Evolutionary conservation across 2,888 invertebrate species (phyloP).

Genomic region (Lucinisca nassula): DNA sequence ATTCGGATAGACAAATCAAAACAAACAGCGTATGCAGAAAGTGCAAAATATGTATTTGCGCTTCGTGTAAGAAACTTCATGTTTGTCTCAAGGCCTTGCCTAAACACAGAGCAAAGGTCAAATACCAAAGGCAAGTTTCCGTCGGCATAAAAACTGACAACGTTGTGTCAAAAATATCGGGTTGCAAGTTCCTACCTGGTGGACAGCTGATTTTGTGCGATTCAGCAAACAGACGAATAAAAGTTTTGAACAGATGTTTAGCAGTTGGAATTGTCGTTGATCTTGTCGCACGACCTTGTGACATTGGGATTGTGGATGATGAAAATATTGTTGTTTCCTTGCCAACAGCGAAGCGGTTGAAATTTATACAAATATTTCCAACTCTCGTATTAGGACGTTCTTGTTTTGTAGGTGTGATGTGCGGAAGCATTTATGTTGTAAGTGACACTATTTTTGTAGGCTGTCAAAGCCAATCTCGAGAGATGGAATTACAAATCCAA

Average conservation of each 20-base stretch:
- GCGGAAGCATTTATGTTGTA: background rate
- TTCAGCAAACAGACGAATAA: background rate
- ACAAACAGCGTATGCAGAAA: too few species aligned
- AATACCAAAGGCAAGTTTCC: background rate
- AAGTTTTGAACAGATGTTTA: background rate
- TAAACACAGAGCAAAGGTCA: background rate
- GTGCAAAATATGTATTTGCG: too few species aligned
- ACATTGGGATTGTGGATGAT: background rate
- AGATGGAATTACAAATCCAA: too few species aligned
- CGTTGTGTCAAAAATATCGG: background rate
- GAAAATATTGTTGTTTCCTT: background rate
- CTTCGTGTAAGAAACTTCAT: too few species aligned
- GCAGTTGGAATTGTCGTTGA: background rate
- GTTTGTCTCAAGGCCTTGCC: too few species aligned
- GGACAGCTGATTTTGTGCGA: background rate
- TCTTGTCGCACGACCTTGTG: background rate
- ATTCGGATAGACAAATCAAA: too few species aligned
- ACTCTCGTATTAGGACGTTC: background rate
- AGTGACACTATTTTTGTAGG: background rate
- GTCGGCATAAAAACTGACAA: background rate
- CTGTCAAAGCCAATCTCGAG: background rate
- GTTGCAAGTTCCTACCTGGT: background rate
- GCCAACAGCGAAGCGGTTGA: background rate
- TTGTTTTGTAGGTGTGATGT: background rate
- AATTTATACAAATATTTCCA: background rate